Evolutionary conservation across 2,888 invertebrate species (phyloP), one percentile per base, ranked within the genome.

Genomic region (Spilosoma lubricipeda): DNA sequence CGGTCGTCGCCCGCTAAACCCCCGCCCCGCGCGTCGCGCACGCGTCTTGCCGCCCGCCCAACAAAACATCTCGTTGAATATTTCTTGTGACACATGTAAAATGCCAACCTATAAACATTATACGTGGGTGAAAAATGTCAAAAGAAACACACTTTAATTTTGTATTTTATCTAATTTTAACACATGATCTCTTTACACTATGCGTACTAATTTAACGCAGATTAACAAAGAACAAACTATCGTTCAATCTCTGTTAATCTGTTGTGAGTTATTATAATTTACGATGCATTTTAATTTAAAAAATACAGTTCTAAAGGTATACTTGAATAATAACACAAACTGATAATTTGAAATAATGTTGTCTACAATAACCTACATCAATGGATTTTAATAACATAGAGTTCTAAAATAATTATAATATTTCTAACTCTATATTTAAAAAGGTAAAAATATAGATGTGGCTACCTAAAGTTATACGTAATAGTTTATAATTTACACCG

Each of bases 41-140:
- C 91, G 91, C 92, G 92, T 78, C 87, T 89, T 75, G 85, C 89
- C 90, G 91, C 93, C 91, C 89, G 91, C 91, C 91, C 87, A 86
- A 86, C 88, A 86, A 89, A 89, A 89, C 89, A 90, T 89, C 90
- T 90, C 89, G 90, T 87, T 89, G 88, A 89, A 87, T 90, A 90
- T 91, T 91, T 89, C 90, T 90, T 86, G 76, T 88, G 90, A 92
- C 92, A 93, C 90, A 91, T 92, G 91, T 92, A 91, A 91, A 91
- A 90, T 90, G 88, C 90, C 90, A 88, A 89, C 88, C 86, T 88
- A 90, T 90, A 56, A 90, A 89, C 89, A 90, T 90, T 90, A 88
- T 89, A 90, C 86, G 87, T 82, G 82, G 85, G 87, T 82, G 85
- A 85, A 87, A 85, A 82, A 82, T 82, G 78, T 82, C 82, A 85